These are phyloP conservation scores for Otolemur crassicaudatus DNA, from an alignment of 2,797 vertebrate species.

Conservation along the genomic window DNA sequence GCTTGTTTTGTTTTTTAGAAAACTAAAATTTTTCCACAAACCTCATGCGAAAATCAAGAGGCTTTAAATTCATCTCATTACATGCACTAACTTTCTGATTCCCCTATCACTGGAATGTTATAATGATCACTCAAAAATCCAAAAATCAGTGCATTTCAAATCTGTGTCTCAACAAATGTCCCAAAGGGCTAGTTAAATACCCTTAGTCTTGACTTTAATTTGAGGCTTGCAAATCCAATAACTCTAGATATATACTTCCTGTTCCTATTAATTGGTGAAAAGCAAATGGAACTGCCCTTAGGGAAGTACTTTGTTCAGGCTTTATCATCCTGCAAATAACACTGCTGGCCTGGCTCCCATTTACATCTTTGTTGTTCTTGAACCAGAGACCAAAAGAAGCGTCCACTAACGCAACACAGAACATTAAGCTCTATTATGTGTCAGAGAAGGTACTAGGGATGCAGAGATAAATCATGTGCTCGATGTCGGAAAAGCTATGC, in stretches of 20 bases:
- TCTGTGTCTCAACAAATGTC: slow-evolving; percentile 58
- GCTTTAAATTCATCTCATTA: slow-evolving; percentile 52
- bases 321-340: slow-evolving; percentile 67
- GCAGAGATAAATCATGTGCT: slow-evolving; percentile 14
- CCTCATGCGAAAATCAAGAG: slow-evolving; percentile 4
- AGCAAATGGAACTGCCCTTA: slow-evolving; percentile 61
- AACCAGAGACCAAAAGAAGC: slow-evolving; percentile 27
- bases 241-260: slow-evolving; percentile 42
- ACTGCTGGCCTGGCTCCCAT: slow-evolving; percentile 61
- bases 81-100: neutral
- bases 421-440: slow-evolving; percentile 34
- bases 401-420: slow-evolving; percentile 19
- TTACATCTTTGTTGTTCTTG: slow-evolving; percentile 57
- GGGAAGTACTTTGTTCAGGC: slow-evolving; percentile 60
- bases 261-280: slow-evolving; percentile 66
- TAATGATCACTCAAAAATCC: slow-evolving; percentile 41
- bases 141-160: slow-evolving; percentile 38
- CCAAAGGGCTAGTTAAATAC: slow-evolving; percentile 64
- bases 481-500: slow-evolving; percentile 13
- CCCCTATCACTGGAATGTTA: neutral
- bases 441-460: slow-evolving; percentile 41
- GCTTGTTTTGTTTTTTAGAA: slow-evolving; percentile 17
- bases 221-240: slow-evolving; percentile 62
- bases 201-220: slow-evolving; percentile 62
- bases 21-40: slow-evolving; percentile 46